Evolutionary conservation across 2,113 vertebrate species (phyloP).

Genomic region (Oreochromis spilurus): DNA sequence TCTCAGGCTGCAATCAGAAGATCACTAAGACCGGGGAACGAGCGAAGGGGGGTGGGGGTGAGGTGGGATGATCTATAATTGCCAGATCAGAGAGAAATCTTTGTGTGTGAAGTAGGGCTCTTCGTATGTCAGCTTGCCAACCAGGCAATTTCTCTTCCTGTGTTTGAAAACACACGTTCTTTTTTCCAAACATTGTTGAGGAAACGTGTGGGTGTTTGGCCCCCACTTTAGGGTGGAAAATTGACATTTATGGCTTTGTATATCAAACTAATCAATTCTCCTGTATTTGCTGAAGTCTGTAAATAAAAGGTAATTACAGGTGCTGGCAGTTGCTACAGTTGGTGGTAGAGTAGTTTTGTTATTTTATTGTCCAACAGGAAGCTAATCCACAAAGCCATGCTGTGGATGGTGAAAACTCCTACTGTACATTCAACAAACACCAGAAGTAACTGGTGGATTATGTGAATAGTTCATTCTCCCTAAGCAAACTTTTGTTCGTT

Average conservation of each 20-base stretch:
- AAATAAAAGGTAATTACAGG: conserved; percentile 31
- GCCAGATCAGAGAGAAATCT: conserved; percentile 64
- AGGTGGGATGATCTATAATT: conserved; percentile 58
- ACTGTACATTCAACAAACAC: background rate
- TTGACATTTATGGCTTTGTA: conserved; percentile 26
- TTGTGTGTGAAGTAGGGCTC: conserved; percentile 52
- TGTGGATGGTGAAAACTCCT: background rate
- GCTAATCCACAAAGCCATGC: background rate
- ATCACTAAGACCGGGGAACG: conserved; percentile 43
- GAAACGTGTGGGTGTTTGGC: background rate
- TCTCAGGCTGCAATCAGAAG: conserved; percentile 56
- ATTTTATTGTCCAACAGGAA: background rate
- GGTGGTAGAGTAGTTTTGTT: background rate
- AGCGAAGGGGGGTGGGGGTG: background rate
- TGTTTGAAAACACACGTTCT: conserved; percentile 50
- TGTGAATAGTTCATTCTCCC: background rate
- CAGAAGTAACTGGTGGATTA: background rate
- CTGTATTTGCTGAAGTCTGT: conserved; percentile 33
- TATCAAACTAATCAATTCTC: conserved; percentile 26
- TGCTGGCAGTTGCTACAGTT: background rate
- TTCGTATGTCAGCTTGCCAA: conserved; percentile 45
- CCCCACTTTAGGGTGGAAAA: background rate
- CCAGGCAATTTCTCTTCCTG: conserved; percentile 23
- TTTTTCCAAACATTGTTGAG: conserved; percentile 5
- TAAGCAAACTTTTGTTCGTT: background rate